Evolutionary conservation across 2,888 invertebrate species (phyloP).

Genomic region (Acleris cristana): DNA sequence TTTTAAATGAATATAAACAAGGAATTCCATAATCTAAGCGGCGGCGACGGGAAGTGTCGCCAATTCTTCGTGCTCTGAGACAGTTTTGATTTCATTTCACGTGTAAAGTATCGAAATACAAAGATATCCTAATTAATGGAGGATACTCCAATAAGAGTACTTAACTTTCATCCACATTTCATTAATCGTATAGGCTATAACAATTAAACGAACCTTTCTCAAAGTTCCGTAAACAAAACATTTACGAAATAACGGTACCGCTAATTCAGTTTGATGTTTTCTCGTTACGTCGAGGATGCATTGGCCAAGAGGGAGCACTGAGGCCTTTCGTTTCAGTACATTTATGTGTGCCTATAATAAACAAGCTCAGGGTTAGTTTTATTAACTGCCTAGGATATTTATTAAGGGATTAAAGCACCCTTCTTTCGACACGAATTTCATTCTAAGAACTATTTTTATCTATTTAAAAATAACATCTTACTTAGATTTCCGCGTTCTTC

Average conservation of each 20-base stretch:
- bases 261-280: slow-evolving; percentile 38
- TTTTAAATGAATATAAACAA: no score
- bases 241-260: slow-evolving; percentile 35
- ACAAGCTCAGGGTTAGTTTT: slow-evolving; percentile 12
- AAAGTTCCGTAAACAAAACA: slow-evolving; percentile 33
- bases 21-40: no score
- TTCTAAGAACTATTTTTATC: no score
- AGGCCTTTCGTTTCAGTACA: slow-evolving; percentile 20
- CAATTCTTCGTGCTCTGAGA: no score
- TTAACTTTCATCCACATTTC: slow-evolving; percentile 3
- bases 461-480: no score
- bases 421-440: no score
- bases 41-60: no score
- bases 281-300: slow-evolving; percentile 36
- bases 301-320: slow-evolving; percentile 35
- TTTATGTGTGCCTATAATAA: slow-evolving; percentile 25
- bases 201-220: slow-evolving; percentile 25
- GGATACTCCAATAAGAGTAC: no score
- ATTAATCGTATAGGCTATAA: slow-evolving; percentile 25
- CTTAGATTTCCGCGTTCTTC: no score
- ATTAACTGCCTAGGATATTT: slow-evolving; percentile 19
- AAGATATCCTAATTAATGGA: no score
- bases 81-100: no score
- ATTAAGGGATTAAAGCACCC: not conserved
- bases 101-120: no score